These are phyloP conservation scores for Odontocolon sp. DNA, from an alignment of 2,888 invertebrate genomes.

Conservation along the genomic window DNA sequence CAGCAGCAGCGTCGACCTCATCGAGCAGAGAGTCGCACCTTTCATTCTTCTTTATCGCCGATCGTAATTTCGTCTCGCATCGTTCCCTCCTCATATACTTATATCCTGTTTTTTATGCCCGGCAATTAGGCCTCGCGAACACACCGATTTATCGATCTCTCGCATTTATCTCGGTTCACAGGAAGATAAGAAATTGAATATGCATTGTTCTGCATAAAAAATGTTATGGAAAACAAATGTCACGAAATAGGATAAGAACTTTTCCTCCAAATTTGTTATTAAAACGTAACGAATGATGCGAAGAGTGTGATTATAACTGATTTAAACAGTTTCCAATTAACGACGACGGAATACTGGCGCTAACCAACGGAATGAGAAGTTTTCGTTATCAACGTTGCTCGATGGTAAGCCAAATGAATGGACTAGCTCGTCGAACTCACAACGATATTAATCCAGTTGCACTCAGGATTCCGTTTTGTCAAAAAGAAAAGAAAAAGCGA, in stretches of 20 bases:
- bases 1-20: not conserved
- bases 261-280: not conserved
- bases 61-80: slow-evolving; percentile 35
- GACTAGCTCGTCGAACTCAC: slow-evolving; percentile 1
- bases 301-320: not conserved
- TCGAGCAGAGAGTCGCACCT: slow-evolving; percentile 13
- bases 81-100: slow-evolving; percentile 7
- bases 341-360: slow-evolving; percentile 7
- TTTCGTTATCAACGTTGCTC: not conserved
- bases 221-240: not conserved
- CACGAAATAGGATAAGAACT: not conserved
- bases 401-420: not conserved
- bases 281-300: not conserved
- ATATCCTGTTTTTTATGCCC: not conserved
- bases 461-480: not conserved
- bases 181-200: too few species aligned
- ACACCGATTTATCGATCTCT: not conserved
- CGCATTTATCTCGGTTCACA: not conserved
- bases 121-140: not conserved
- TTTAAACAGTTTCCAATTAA: slow-evolving; percentile 14
- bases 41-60: slow-evolving; percentile 30
- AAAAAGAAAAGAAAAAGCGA: not conserved
- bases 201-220: not conserved
- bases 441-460: slow-evolving; percentile 35
- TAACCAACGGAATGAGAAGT: not conserved